Conservation (phyloP, 1,140 invertebrate species). For the Drosophila subobscura region DNA sequence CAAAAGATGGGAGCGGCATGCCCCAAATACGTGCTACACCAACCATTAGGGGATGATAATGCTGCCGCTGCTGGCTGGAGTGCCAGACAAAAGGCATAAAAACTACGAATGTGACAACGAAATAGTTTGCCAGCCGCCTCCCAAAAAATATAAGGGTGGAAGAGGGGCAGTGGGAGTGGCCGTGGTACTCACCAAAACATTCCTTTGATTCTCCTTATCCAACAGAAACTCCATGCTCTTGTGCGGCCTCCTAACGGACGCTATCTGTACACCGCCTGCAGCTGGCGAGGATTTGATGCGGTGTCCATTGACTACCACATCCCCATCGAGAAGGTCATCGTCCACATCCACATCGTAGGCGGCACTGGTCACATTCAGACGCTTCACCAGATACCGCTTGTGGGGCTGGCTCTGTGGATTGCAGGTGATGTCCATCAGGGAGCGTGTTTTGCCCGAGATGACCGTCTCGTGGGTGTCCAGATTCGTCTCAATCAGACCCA, state of each 20-base stretch:
- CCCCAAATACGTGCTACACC: too few relatives aligned
- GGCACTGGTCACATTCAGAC: constrained; percentile 62
- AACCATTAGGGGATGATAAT: too few relatives aligned
- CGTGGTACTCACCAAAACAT: constrained; percentile 87
- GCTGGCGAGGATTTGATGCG: constrained; percentile 43
- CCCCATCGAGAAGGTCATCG: constrained; percentile 20
- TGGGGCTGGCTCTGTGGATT: constrained; percentile 82
- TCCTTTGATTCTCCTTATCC: constrained; percentile 93
- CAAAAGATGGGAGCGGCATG: too few relatives aligned
- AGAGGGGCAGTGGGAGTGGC: not conserved
- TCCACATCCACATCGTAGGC: constrained; percentile 36
- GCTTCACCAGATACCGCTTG: constrained; percentile 67
- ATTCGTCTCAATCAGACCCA: constrained; percentile 93
- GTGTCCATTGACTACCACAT: constrained; percentile 34
- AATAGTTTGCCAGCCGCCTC: too few relatives aligned
- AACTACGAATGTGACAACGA: constrained; percentile 28
- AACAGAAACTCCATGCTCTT: constrained; percentile 97
- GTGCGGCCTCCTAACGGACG: constrained; percentile 87
- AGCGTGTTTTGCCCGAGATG: constrained; percentile 88
- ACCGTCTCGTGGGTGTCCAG: constrained; percentile 89
- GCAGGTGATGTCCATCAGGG: constrained; percentile 89
- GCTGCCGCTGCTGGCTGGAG: too few relatives aligned
- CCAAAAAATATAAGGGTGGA: too few relatives aligned
- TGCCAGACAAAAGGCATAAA: constrained; percentile 61
- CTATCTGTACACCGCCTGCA: constrained; percentile 50